These are phyloP conservation scores for Scaeva pyrastri DNA, from an alignment of 2,888 invertebrate genomes.

Conservation along the genomic window DNA sequence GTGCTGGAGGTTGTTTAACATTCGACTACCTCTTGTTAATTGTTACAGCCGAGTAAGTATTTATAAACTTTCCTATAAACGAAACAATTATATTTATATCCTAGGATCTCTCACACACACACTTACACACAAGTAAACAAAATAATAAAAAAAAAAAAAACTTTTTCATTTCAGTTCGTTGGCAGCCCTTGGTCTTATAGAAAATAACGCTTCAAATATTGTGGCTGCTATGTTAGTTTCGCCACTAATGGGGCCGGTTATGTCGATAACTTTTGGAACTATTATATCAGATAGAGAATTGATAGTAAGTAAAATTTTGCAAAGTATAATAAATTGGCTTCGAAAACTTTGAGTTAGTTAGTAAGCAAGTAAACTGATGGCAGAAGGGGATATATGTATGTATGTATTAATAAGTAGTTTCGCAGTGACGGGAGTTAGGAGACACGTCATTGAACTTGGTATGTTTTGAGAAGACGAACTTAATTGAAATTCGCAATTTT, in stretches of 20 bases:
- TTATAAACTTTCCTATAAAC: constrained; percentile 9
- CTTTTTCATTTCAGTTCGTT: constrained; percentile 86
- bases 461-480: no score
- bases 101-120: not conserved
- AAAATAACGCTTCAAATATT: constrained; percentile 93
- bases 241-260: constrained; percentile 92
- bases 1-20: constrained; percentile 90
- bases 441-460: no score
- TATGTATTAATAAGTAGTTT: no score
- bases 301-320: constrained; percentile 81
- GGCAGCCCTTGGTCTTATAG: constrained; percentile 92
- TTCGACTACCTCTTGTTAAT: constrained; percentile 93
- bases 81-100: not conserved
- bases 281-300: constrained; percentile 90
- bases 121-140: not conserved
- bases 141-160: not conserved
- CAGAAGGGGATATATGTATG: no score
- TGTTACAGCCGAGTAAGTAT: constrained; percentile 91
- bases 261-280: constrained; percentile 93
- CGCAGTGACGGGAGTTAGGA: no score
- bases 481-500: no score
- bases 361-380: no score
- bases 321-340: constrained; percentile 18
- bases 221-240: constrained; percentile 91
- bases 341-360: not conserved